Evolutionary conservation across 2,888 invertebrate genomes (phyloP), one percentile per base, ranked within the genome.

Genomic region (Trissonchulus latispiculum): DNA sequence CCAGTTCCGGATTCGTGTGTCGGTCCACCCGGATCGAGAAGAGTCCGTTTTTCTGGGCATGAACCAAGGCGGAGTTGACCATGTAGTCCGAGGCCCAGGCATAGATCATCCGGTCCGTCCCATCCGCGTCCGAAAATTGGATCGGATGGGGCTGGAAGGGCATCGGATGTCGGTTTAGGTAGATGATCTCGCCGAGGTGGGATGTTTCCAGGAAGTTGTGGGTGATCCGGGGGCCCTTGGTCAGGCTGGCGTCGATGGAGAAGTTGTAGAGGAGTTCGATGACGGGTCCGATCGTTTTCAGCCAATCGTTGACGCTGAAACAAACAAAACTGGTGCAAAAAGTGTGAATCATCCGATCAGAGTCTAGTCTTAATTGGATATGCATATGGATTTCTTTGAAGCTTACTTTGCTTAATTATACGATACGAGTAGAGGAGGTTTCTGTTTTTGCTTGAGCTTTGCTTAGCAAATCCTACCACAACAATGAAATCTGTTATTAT

Each of bases 1-100:
- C n/a, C 32, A 32, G 8, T 64, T 64, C 66, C 35, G 66, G 66
- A n/a, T 32, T 32, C 35, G 8, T 29, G 31, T 64, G 8, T 64
- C 28, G 8, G 66, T 64, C 66, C 31, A 64, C 66, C 18, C 18
- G 31, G n/a, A 64, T 64, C 8, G 32, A 33, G 28, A 64, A 64
- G 8, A 64, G 66, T 15, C 66, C 32, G n/a, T 33, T 64, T 28
- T 15, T 33, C 15, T 64, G 66, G 8, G 66, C 8, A 28, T 64
- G 35, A 64, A 15, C 8, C 66, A 64, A 64, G 15, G 66, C 66
- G 8, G 66, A 64, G 28, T 64, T 64, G 35, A 64, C 28, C 32
- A 64, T 64, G 28, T 64, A 64, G 15, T 64, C 32, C 8, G 66
- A 64, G 31, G 32, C 66, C 66, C 66, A 64, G 35, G 66, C 66